Conservation (phyloP, 2,888 invertebrate species). For the Creontiades dilutus region DNA sequence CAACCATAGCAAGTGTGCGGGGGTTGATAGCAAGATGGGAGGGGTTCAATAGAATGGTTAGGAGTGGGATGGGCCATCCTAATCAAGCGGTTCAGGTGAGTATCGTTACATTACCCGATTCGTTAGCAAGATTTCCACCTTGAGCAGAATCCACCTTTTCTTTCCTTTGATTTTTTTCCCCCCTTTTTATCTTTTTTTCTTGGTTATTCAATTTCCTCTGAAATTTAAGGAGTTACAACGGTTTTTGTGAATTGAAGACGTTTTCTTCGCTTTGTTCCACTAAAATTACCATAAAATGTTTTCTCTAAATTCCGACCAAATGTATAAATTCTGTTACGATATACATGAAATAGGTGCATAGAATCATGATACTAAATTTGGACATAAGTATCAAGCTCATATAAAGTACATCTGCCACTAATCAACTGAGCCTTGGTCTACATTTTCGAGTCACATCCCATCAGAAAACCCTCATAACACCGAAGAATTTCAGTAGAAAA, state of each 20-base stretch:
- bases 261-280: not conserved
- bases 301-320: no score
- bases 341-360: no score
- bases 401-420: no score
- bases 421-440: no score
- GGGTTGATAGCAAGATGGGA: not conserved
- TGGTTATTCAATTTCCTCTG: not conserved
- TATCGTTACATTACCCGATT: not conserved
- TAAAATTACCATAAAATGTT: no score
- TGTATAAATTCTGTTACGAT: no score
- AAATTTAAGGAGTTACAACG: not conserved
- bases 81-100: slow-evolving; percentile 15
- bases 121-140: slow-evolving; percentile 4
- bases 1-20: not conserved
- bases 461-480: no score
- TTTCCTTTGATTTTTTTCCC: not conserved
- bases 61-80: not conserved
- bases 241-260: not conserved
- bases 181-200: not conserved
- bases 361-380: no score
- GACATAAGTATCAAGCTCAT: no score
- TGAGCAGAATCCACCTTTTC: slow-evolving; percentile 2
- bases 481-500: no score
- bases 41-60: not conserved
- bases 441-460: no score